These are phyloP conservation scores for Cancer borealis DNA, from an alignment of 2,888 invertebrate genomes.

Conservation along the genomic window DNA sequence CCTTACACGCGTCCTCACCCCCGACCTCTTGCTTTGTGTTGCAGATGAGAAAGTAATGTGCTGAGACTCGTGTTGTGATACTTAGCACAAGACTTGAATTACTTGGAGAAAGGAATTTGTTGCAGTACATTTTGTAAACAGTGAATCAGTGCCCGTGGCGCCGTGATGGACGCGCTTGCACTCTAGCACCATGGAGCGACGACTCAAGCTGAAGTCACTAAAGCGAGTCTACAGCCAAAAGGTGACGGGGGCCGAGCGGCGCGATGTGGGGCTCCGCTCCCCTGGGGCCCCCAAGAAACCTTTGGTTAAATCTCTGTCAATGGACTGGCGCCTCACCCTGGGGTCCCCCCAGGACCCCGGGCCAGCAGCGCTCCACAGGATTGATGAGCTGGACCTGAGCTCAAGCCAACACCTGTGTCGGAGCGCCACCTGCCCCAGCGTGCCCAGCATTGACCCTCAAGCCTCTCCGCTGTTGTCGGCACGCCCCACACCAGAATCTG, in stretches of 20 bases:
- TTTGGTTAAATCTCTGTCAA: slow-evolving; percentile 66
- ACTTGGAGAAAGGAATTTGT: slow-evolving; percentile 10
- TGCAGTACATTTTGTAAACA: slow-evolving; percentile 2
- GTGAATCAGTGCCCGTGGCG: slow-evolving; percentile 4
- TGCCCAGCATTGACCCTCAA: slow-evolving; percentile 49
- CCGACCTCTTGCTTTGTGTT: slow-evolving; percentile 31
- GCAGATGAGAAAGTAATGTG: slow-evolving; percentile 24
- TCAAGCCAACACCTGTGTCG: slow-evolving; percentile 71
- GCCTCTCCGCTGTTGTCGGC: slow-evolving; percentile 16
- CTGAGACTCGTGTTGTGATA: background rate
- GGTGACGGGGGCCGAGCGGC: slow-evolving; percentile 62
- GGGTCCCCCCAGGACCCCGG: slow-evolving; percentile 7
- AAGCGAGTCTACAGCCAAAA: slow-evolving; percentile 72
- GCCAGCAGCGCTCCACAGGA: slow-evolving; percentile 52
- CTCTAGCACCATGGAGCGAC: slow-evolving; percentile 69
- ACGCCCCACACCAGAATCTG: slow-evolving; percentile 27
- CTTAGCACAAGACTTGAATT: slow-evolving; percentile 11
- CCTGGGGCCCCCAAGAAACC: slow-evolving; percentile 62
- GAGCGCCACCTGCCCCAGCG: slow-evolving; percentile 70
- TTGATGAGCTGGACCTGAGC: slow-evolving; percentile 67
- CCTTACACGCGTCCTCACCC: background rate
- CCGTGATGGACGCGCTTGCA: slow-evolving; percentile 2
- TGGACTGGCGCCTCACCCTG: slow-evolving; percentile 68
- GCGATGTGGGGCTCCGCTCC: slow-evolving; percentile 65
- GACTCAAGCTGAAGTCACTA: slow-evolving; percentile 75